Base-by-base conservation (phyloP, 2,888 invertebrate species). In the Amphipoea oculea region DNA sequence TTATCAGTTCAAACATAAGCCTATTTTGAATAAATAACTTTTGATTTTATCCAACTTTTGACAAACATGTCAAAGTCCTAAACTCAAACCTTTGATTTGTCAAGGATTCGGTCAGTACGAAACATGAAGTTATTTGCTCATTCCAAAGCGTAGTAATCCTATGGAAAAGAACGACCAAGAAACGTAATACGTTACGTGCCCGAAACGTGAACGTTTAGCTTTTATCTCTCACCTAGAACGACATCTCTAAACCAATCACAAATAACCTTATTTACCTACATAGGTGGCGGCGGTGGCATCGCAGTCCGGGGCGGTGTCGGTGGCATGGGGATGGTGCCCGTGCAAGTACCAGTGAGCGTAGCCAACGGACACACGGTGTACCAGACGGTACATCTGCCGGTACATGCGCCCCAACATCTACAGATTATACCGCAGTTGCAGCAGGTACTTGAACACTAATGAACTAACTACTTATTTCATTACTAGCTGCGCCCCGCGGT, bases 301-400 rank as follows among this genome's bases (percentile, higher is more conserved):
- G 92, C 92, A 66, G 94, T 90, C 45, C 92, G 90, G 36, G 91
- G 92, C 20, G 92, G 92, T 2, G 93, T 93, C 82, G 94, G 95
- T 62, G 92, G 94, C 29, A 85, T 96, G 92, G 95, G 98, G 91
- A 98, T 98, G 81, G 98, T 99, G 74, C 99, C 99, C 0, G 98
- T 99, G 7, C 99, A 99, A 94, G 98, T 99, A 82, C 99, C 99
- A 1, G 98, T 99, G 85, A 98, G 98, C 72, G 98, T 98, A 76
- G 97, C 98, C 60, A 98, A 98, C 94, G 99, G 99, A 0, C 99
- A 99, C 95, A 99, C 99, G 0, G 98, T 99, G 81, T 98, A 99
- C 95, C 99, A 99, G 94, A 99, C 99, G 0, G 98, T 99, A 1
- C 99, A 99, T 94, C 98, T 99, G 90, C 99, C 99, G 0, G 97